Conservation (phyloP, 92 coral and sea anemone species). For the Epizoanthus fatuus region DNA sequence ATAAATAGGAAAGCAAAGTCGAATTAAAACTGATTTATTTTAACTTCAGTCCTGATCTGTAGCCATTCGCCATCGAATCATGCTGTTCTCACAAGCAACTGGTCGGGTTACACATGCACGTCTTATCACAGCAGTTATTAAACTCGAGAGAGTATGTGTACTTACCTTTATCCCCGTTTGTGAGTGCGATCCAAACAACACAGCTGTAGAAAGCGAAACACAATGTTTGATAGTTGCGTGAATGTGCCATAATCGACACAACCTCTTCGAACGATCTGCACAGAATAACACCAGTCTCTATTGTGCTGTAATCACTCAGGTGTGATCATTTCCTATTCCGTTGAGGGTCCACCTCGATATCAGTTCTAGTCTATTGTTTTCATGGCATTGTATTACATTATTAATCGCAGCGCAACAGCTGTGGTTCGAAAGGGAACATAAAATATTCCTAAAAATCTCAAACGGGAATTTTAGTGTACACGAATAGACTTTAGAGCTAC, state of each 20-base stretch:
- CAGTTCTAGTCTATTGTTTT: constrained; percentile 4
- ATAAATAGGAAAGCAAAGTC: too few species aligned
- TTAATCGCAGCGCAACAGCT: constrained; percentile 1
- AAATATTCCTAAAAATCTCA: not conserved
- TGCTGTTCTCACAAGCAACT: too few species aligned
- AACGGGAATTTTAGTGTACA: too few species aligned
- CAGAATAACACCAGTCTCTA: not conserved
- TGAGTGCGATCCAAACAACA: not conserved
- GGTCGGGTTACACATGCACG: too few species aligned
- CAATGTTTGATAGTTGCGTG: not conserved
- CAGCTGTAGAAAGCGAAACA: constrained; percentile 5
- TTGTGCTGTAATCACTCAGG: constrained; percentile 10
- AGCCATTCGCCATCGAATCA: too few species aligned
- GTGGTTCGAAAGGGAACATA: not conserved
- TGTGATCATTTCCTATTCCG: not conserved
- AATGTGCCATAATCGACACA: not conserved
- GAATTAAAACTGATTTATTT: too few species aligned
- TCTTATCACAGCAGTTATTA: too few species aligned
- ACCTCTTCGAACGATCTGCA: not conserved
- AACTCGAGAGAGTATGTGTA: too few species aligned
- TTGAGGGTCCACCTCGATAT: constrained; percentile 11
- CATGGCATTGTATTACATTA: not conserved
- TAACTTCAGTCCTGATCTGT: too few species aligned
- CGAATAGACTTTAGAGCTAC: not conserved
- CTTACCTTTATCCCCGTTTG: constrained; percentile 10